phyloP scores from a whole-genome alignment of 2,113 vertebrate species.

The Zapus hudsonius region DNA sequence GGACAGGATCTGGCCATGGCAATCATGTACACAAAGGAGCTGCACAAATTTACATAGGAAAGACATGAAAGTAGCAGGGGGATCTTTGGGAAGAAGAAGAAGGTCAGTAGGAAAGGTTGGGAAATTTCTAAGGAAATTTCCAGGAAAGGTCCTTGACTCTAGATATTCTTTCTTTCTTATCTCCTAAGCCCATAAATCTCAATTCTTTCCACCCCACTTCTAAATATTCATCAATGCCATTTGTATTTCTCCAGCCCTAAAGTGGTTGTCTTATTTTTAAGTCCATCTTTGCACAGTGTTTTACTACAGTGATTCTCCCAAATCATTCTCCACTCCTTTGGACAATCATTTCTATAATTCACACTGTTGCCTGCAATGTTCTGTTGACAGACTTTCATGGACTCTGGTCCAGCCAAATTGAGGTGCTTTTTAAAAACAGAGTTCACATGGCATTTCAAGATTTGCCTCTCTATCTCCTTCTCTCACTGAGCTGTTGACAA shows the following conservation, averaged over 20 bases:
- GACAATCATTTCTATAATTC: not conserved
- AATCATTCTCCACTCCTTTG: not conserved
- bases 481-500: too few relatives aligned
- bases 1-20: too few relatives aligned
- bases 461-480: not conserved
- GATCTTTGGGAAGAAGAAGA: too few relatives aligned
- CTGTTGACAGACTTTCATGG: not conserved
- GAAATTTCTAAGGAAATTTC: not conserved
- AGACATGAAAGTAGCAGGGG: too few relatives aligned
- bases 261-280: constrained; percentile 21
- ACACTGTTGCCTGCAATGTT: not conserved
- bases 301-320: not conserved
- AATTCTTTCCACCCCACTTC: not conserved
- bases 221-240: not conserved
- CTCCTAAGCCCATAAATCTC: not conserved
- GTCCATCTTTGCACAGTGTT: not conserved
- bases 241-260: not conserved
- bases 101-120: too few relatives aligned
- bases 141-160: not conserved
- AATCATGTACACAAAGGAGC: too few relatives aligned
- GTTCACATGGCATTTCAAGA: not conserved
- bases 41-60: too few relatives aligned
- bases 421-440: not conserved
- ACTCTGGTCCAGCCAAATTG: not conserved
- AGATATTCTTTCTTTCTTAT: not conserved